Evolutionary conservation across 2,888 invertebrate genomes (phyloP).

Genomic region (Lacanobia wlatinum): DNA sequence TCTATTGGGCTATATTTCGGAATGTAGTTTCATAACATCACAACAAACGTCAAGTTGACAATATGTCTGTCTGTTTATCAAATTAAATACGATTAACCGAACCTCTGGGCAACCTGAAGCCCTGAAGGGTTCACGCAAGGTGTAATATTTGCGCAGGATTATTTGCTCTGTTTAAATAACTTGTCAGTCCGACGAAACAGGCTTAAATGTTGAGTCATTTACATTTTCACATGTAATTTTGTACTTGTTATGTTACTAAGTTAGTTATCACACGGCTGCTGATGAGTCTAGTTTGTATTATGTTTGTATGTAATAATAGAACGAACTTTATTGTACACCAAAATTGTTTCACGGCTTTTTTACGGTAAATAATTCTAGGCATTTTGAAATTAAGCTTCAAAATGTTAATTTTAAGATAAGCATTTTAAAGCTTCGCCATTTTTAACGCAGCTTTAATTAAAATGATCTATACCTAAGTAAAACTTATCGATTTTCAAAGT

Average conservation of each 20-base stretch:
- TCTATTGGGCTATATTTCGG: too few relatives aligned
- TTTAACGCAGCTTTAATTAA: not conserved
- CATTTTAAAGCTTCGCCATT: too few relatives aligned
- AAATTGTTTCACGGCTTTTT: too few relatives aligned
- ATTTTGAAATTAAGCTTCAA: not conserved
- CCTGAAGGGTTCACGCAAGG: conserved; percentile 23
- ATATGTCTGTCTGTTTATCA: conserved; percentile 16
- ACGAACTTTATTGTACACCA: too few relatives aligned
- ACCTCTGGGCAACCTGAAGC: not conserved
- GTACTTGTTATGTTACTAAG: not conserved
- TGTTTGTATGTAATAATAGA: not conserved
- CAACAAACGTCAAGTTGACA: not conserved
- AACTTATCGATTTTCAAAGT: not conserved
- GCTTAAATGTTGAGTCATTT: conserved; percentile 16
- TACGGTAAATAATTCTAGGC: not conserved
- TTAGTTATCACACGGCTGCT: not conserved
- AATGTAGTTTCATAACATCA: conserved; percentile 1
- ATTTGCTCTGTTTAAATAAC: conserved; percentile 33
- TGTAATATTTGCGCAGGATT: conserved; percentile 47
- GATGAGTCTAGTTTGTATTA: not conserved
- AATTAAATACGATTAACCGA: conserved; percentile 17
- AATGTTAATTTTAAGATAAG: not conserved
- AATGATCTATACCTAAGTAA: not conserved
- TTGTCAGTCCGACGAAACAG: conserved; percentile 4
- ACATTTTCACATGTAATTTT: conserved; percentile 12